phyloP scores from a whole-genome alignment of 2,113 vertebrate genomes.

The Silurus glanis region DNA sequence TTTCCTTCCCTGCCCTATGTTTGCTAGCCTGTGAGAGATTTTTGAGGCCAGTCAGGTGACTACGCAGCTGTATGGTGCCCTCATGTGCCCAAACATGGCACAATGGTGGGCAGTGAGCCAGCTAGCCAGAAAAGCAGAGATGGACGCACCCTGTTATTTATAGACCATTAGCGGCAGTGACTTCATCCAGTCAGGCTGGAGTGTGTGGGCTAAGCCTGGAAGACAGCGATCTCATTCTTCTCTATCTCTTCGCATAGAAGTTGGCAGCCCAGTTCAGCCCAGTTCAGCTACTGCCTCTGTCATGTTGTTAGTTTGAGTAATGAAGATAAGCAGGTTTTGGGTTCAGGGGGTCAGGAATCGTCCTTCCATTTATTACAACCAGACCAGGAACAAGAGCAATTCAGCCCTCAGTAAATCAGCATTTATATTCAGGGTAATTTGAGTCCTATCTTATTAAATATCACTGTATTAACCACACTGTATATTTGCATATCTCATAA shows the following conservation, averaged over 20 bases:
- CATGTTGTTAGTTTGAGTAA: not conserved
- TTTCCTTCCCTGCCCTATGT: not conserved
- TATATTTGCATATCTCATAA: not conserved
- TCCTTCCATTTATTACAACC: not conserved
- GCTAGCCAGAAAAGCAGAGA: constrained; percentile 43
- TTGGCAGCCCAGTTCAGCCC: constrained; percentile 14
- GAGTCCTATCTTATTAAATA: not conserved
- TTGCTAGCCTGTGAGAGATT: constrained; percentile 8
- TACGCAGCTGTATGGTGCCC: constrained; percentile 31
- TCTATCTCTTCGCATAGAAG: constrained; percentile 2
- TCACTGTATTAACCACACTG: not conserved
- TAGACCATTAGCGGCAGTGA: constrained; percentile 52
- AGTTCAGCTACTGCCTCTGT: not conserved
- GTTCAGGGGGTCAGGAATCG: not conserved
- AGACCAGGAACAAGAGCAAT: not conserved
- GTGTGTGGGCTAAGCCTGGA: constrained; percentile 12
- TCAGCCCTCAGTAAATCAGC: not conserved
- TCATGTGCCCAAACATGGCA: constrained; percentile 48
- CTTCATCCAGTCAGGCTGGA: constrained; percentile 49
- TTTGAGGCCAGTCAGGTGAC: constrained; percentile 24
- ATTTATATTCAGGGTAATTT: not conserved
- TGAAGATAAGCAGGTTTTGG: not conserved
- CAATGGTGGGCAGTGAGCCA: constrained; percentile 54
- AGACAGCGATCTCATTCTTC: constrained; percentile 53
- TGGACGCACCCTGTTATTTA: constrained; percentile 56